A percentile compares a stretch with the other conserved stretches of the same genome.
Evolutionary conservation across 2,888 invertebrate species (phyloP).

Genomic region (Colletes collaris): DNA sequence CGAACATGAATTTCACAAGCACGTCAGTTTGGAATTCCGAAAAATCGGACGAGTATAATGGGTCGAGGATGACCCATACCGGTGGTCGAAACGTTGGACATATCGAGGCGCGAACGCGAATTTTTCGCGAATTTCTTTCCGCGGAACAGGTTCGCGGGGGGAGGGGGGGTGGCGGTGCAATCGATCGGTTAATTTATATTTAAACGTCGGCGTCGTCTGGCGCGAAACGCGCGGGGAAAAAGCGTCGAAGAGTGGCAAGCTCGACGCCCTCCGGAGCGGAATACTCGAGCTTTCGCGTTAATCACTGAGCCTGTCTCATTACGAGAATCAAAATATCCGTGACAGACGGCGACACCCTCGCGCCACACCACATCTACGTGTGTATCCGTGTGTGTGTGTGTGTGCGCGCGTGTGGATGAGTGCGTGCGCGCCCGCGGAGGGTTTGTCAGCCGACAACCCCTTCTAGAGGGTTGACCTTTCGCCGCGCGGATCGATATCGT

Average conservation of each 20-base stretch:
- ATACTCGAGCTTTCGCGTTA: conserved; percentile 40
- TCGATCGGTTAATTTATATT: conserved; percentile 58
- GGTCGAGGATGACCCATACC: no score
- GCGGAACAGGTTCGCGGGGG: no score
- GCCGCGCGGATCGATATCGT: conserved; percentile 67
- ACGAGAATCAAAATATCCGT: conserved; percentile 53
- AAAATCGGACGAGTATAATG: no score
- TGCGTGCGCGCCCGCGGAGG: conserved; percentile 29
- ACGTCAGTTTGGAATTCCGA: no score
- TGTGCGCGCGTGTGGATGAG: neutral
- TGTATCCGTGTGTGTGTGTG: conserved; percentile 1
- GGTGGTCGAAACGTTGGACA: no score
- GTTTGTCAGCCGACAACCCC: conserved; percentile 64
- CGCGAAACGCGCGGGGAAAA: conserved; percentile 13
- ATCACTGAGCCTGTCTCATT: conserved; percentile 52
- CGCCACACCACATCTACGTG: neutral
- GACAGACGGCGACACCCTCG: conserved; percentile 9
- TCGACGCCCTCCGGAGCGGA: neutral
- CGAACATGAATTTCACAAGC: no score
- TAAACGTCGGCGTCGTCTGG: conserved; percentile 48
- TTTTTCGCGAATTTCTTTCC: no score
- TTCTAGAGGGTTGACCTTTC: conserved; percentile 66
- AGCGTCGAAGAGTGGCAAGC: neutral
- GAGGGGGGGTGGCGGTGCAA: neutral
- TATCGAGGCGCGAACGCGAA: no score